Base-by-base conservation (phyloP, 2,888 invertebrate genomes). In the Polyommatus iphigenia region DNA sequence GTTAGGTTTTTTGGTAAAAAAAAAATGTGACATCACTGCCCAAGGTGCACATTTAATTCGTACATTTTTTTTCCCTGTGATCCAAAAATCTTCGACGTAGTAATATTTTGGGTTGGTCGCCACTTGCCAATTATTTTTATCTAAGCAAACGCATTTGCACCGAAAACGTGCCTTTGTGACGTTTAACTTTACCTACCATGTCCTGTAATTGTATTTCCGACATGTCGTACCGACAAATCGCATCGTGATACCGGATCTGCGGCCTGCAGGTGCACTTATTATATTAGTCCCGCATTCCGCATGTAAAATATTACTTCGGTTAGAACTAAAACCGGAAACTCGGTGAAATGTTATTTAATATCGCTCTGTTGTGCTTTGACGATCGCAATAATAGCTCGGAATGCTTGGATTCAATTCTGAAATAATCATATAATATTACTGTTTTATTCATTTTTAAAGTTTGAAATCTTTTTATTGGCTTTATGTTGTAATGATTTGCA, bases 201-300 rank as follows among this genome's bases (percentile, higher is more conserved):
- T n/a, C n/a, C n/a, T 24, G 24, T 24, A 24, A 24, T 2, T 32
- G 29, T 32, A 3, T 32, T 1, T 36, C 7, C 7, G 62, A 20
- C 3, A 62, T 67, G 18, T 32, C 67, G 15, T 67, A 29, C 29
- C 67, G 67, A 67, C 13, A 67, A 3, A n/a, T 24, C 62, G 24
- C 10, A 62, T 13, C 62, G 62, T 0, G 1, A 24, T 5, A 20
- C n/a, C 59, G 20, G 24, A 29, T 1, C 29, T 15, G 5, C 67
- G 6, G 15, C 29, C 67, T 29, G 15, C 32, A 67, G 67, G 29
- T 67, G 67, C 67, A 67, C 67, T 67, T 29, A 67, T 67, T 67
- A 67, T 67, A 67, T 67, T 67, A 32, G 29, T 67, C 67, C 67
- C 67, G 67, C 67, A 67, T 67, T 32, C 67, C 67, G 67, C 67